Percentiles rank a stretch among this genome's conserved stretches.
Evolutionary conservation across 1,140 invertebrate species (phyloP).

Genomic region (Arion vulgaris): DNA sequence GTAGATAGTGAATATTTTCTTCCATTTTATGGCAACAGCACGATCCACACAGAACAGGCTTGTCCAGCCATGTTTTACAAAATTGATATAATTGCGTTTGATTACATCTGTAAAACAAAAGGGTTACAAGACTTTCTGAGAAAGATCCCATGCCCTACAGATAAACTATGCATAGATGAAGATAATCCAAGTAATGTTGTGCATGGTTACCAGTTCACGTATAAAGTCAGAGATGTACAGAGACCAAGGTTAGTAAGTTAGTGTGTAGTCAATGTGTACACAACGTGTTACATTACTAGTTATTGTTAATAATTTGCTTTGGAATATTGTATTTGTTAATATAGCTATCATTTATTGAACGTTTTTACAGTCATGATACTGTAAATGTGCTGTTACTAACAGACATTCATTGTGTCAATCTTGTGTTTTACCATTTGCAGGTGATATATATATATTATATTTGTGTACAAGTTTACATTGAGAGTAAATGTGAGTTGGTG

Average conservation of each 20-base stretch:
- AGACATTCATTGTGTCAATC: no score
- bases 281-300: no score
- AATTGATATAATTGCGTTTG: conserved; percentile 86
- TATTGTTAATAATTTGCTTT: no score
- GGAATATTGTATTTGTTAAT: no score
- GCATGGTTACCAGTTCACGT: conserved; percentile 92
- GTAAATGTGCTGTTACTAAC: no score
- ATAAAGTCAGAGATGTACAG: conserved; percentile 88
- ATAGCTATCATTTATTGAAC: no score
- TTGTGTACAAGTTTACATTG: no score
- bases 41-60: conserved; percentile 76
- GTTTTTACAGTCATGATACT: no score
- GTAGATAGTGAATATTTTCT: conserved; percentile 89
- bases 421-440: no score
- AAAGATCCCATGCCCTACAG: conserved; percentile 86
- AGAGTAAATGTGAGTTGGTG: no score
- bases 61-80: conserved; percentile 89
- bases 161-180: conserved; percentile 88
- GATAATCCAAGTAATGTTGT: conserved; percentile 86
- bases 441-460: no score
- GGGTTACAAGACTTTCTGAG: conserved; percentile 87
- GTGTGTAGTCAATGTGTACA: no score
- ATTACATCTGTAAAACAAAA: conserved; percentile 85
- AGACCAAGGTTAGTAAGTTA: conserved; percentile 83
- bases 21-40: conserved; percentile 88